A percentile compares a stretch with the other conserved stretches of the same genome.
Evolutionary conservation across 2,888 invertebrate species (phyloP).

Genomic region (Onthophagus sagittarius): DNA sequence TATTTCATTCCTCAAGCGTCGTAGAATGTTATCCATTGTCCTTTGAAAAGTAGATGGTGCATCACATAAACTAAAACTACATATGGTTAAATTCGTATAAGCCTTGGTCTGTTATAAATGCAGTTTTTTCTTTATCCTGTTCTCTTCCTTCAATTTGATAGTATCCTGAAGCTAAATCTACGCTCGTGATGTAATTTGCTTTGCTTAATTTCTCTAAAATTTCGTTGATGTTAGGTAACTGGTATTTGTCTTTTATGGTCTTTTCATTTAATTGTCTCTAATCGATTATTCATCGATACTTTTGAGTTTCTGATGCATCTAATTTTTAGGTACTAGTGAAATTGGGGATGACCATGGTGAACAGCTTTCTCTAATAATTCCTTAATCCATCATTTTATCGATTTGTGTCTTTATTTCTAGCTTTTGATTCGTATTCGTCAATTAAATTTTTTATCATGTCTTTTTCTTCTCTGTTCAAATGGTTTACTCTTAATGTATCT

Average conservation of each 20-base stretch:
- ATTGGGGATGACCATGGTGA: too few relatives aligned
- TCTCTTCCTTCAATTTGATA: conserved; percentile 31
- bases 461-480: conserved; percentile 2
- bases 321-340: conserved; percentile 17
- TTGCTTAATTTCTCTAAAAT: conserved; percentile 35
- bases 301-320: conserved; percentile 24
- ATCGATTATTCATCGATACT: conserved; percentile 30
- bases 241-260: conserved; percentile 35
- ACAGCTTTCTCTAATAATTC: conserved; percentile 12
- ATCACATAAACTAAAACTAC: conserved; percentile 34
- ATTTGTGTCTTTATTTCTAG: conserved; percentile 17
- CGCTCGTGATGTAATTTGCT: conserved; percentile 31
- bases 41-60: conserved; percentile 32
- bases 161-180: conserved; percentile 35
- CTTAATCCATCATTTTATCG: conserved; percentile 15
- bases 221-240: conserved; percentile 35
- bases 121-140: conserved; percentile 30
- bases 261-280: conserved; percentile 32
- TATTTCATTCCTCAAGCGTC: conserved; percentile 21
- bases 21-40: conserved; percentile 28
- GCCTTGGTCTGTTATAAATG: conserved; percentile 31
- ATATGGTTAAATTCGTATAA: conserved; percentile 33
- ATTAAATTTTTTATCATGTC: not conserved
- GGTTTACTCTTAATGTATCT: too few relatives aligned
- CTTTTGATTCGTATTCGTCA: conserved; percentile 1